Evolutionary conservation across 2,113 vertebrate genomes (phyloP).

Genomic region (Oenanthe oenanthe): DNA sequence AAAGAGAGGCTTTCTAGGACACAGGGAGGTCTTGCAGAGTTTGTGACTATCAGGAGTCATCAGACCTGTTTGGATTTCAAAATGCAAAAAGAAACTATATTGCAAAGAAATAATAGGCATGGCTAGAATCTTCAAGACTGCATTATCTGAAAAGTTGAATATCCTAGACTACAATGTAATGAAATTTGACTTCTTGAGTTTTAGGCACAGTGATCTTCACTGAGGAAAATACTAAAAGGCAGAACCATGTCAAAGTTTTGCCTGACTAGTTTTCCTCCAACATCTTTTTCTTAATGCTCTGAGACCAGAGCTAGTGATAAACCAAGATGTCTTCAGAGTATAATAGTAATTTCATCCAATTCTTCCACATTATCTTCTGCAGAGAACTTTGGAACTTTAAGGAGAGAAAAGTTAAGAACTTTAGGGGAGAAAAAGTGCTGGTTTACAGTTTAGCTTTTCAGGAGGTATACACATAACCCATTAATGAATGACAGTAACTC

Average conservation of each 20-base stretch:
- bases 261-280: neutral
- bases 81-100: neutral
- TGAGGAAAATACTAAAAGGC: neutral
- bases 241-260: neutral
- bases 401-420: neutral
- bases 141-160: neutral
- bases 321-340: neutral
- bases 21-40: neutral
- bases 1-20: neutral
- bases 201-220: neutral
- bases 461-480: neutral
- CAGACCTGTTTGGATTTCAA: neutral
- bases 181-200: neutral
- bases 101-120: neutral
- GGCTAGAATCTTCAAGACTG: neutral
- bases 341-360: neutral
- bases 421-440: neutral
- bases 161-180: neutral
- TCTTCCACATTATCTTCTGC: neutral
- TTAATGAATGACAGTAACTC: neutral
- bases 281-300: neutral
- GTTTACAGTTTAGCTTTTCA: neutral
- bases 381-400: neutral
- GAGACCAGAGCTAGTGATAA: neutral
- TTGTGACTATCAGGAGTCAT: fast-evolving